Conservation (phyloP, 2,888 invertebrate genomes). For the Colletes collaris region DNA sequence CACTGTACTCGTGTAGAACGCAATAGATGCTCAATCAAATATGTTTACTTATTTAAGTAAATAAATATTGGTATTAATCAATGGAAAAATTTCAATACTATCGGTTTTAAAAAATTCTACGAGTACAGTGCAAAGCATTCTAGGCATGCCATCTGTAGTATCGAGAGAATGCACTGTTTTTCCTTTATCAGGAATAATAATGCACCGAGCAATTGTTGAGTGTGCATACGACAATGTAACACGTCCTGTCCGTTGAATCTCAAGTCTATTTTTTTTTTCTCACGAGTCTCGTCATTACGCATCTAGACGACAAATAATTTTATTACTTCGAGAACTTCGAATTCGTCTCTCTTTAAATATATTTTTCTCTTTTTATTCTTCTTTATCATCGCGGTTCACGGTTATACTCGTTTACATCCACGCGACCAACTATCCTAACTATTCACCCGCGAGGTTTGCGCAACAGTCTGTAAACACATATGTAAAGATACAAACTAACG, state of each 20-base stretch:
- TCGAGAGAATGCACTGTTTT: slow-evolving; percentile 59
- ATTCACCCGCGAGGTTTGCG: slow-evolving; percentile 53
- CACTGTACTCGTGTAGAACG: slow-evolving; percentile 29
- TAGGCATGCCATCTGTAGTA: slow-evolving; percentile 42
- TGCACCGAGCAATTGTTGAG: slow-evolving; percentile 62
- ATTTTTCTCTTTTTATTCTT: not conserved
- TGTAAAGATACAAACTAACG: slow-evolving; percentile 52
- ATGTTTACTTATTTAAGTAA: not conserved
- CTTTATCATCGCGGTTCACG: slow-evolving; percentile 1
- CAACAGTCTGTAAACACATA: slow-evolving; percentile 49
- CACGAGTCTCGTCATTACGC: slow-evolving; percentile 37
- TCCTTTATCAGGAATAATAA: slow-evolving; percentile 53
- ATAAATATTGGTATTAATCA: slow-evolving; percentile 13
- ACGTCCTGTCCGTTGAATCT: slow-evolving; percentile 57
- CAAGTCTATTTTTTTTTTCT: slow-evolving; percentile 28
- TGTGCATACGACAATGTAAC: slow-evolving; percentile 45
- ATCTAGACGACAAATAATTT: slow-evolving; percentile 14
- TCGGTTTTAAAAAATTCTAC: slow-evolving; percentile 26
- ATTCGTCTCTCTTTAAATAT: slow-evolving; percentile 21
- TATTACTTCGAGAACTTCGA: slow-evolving; percentile 13
- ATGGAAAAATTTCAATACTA: slow-evolving; percentile 5
- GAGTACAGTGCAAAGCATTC: slow-evolving; percentile 46
- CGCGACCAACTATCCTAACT: slow-evolving; percentile 58
- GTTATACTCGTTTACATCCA: slow-evolving; percentile 32
- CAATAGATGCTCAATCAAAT: not conserved